Percentiles rank a stretch among this genome's conserved stretches.
These are phyloP conservation scores for Chrysomela aeneicollis DNA, from an alignment of 2,888 invertebrate species.

Conservation along the genomic window DNA sequence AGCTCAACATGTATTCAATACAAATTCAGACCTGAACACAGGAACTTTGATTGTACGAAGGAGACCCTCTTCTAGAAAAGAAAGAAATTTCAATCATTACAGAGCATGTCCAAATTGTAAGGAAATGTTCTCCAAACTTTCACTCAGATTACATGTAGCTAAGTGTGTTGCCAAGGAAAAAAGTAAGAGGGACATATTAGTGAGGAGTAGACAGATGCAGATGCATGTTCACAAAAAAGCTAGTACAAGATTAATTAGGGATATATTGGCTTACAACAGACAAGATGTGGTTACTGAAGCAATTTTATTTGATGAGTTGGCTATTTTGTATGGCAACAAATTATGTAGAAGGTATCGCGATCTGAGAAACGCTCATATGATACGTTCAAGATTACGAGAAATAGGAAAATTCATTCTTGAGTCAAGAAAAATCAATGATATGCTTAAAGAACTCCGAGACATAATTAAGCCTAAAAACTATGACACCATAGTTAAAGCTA, in stretches of 20 bases:
- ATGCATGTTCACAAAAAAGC: conserved; percentile 5
- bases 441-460: conserved; percentile 20
- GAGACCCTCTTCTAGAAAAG: background rate
- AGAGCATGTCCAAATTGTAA: background rate
- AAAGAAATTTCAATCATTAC: background rate
- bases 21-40: too few relatives aligned
- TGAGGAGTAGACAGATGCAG: background rate
- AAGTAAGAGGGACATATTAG: background rate
- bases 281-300: conserved; percentile 11
- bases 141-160: background rate
- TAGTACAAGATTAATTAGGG: conserved; percentile 8
- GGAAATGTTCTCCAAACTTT: background rate
- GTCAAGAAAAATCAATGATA: conserved; percentile 6
- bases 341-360: conserved; percentile 11
- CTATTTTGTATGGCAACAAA: conserved; percentile 9
- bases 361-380: conserved; percentile 4
- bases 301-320: conserved; percentile 7
- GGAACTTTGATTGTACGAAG: too few relatives aligned
- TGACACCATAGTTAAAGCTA: conserved; percentile 24
- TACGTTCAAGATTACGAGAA: conserved; percentile 12
- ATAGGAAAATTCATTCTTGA: conserved; percentile 18
- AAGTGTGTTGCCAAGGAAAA: background rate
- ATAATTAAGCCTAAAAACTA: conserved; percentile 20
- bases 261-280: background rate
- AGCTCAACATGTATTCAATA: background rate